A percentile compares a stretch with the other conserved stretches of the same genome.
Evolutionary conservation across 1,140 invertebrate genomes (phyloP).

Genomic region (Anagrus nilaparvatae): DNA sequence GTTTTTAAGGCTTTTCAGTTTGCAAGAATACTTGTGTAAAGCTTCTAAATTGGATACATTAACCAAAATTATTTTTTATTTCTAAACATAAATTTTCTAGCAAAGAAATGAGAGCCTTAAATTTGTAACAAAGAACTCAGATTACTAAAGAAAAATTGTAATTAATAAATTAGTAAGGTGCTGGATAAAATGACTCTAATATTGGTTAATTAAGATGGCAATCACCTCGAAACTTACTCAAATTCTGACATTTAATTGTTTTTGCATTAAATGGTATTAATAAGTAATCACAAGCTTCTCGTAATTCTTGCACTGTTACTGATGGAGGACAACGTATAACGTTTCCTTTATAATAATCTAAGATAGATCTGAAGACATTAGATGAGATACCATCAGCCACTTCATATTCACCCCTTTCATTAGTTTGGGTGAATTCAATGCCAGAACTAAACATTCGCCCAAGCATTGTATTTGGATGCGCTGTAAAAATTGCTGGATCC

Average conservation of each 20-base stretch:
- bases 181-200: no score
- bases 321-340: slow-evolving; percentile 75
- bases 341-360: slow-evolving; percentile 92
- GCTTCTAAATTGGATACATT: no score
- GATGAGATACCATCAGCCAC: slow-evolving; percentile 97
- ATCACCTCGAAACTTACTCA: slow-evolving; percentile 64
- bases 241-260: slow-evolving; percentile 91
- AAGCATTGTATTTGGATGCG: slow-evolving; percentile 73
- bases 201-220: no score
- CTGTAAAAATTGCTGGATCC: slow-evolving; percentile 82
- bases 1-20: no score
- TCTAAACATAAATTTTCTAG: no score
- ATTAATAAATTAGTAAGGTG: no score
- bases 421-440: slow-evolving; percentile 85
- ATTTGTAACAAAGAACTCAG: no score
- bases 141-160: no score
- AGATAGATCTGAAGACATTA: slow-evolving; percentile 86
- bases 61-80: no score
- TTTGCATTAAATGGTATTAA: slow-evolving; percentile 94
- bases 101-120: no score
- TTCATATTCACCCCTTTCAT: slow-evolving; percentile 93
- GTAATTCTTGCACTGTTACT: slow-evolving; percentile 83
- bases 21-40: no score
- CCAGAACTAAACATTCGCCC: slow-evolving; percentile 96
- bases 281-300: slow-evolving; percentile 98